Percentiles rank a stretch among this genome's conserved stretches.
Conservation (phyloP, 2,797 vertebrate genomes). For the Rhynchonycteris naso region DNA sequence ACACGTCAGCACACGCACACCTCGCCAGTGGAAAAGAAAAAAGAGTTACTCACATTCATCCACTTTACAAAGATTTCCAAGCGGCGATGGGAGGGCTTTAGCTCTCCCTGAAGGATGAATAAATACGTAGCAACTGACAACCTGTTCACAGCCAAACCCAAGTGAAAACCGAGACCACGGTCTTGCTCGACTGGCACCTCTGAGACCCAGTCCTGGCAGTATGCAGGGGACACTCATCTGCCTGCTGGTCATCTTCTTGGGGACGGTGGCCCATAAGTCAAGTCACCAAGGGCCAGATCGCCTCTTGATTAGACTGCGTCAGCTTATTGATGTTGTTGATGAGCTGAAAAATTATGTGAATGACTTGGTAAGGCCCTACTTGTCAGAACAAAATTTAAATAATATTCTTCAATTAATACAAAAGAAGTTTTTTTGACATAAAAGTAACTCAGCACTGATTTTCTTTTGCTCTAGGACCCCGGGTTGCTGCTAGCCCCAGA, state of each 20-base stretch:
- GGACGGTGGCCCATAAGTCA: conserved; percentile 58
- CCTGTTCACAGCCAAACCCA: conserved; percentile 83
- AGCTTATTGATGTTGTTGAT: conserved; percentile 76
- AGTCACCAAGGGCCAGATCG: conserved; percentile 47
- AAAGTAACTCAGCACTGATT: conserved; percentile 76
- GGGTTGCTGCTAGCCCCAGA: conserved; percentile 83
- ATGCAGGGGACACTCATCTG: conserved; percentile 88
- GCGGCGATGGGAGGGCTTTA: conserved; percentile 92
- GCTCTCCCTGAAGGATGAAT: conserved; percentile 92
- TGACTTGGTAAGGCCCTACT: conserved; percentile 83
- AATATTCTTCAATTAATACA: conserved; percentile 29
- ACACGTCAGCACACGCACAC: conserved; percentile 84
- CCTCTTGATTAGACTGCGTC: conserved; percentile 69
- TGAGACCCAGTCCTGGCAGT: conserved; percentile 72
- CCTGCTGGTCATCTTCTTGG: conserved; percentile 85
- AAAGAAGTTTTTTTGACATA: conserved; percentile 47
- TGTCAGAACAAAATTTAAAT: conserved; percentile 31
- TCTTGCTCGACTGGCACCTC: conserved; percentile 64
- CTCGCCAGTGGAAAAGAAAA: conserved; percentile 99
- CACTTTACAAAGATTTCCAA: conserved; percentile 95
- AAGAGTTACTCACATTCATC: conserved; percentile 93
- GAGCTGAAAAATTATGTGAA: conserved; percentile 76
- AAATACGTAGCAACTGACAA: conserved; percentile 92
- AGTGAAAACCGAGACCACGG: conserved; percentile 73
- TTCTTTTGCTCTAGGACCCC: conserved; percentile 82